Evolutionary conservation across 2,888 invertebrate genomes (phyloP).

Genomic region (Diaphora mendica): DNA sequence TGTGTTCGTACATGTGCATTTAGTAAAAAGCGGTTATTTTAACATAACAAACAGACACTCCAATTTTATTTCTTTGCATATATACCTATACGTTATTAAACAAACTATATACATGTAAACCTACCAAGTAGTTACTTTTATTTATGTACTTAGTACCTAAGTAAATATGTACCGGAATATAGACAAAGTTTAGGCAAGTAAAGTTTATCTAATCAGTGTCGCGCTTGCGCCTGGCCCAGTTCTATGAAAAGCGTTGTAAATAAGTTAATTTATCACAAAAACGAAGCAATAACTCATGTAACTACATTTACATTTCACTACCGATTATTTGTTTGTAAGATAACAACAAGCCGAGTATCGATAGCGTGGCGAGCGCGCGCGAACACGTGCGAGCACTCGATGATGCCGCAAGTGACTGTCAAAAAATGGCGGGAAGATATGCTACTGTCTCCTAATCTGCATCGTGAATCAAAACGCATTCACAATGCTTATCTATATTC

Average conservation of each 20-base stretch:
- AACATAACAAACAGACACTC: too few relatives aligned
- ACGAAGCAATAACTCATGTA: conserved; percentile 55
- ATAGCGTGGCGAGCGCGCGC: conserved; percentile 23
- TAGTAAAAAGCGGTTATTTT: too few relatives aligned
- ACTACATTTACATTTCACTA: conserved; percentile 51
- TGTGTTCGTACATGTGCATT: too few relatives aligned
- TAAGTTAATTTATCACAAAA: conserved; percentile 62
- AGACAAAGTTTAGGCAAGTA: conserved; percentile 10
- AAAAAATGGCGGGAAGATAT: conserved; percentile 65
- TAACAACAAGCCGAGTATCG: conserved; percentile 17
- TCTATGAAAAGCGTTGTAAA: conserved; percentile 45
- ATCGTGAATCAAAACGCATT: background rate
- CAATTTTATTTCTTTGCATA: too few relatives aligned
- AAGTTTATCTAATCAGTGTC: conserved; percentile 57
- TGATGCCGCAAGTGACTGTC: conserved; percentile 61
- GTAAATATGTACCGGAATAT: background rate
- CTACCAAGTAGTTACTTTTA: background rate
- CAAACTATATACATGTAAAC: background rate
- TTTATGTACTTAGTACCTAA: background rate
- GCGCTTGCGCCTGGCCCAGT: conserved; percentile 50
- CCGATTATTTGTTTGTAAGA: conserved; percentile 20
- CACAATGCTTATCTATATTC: background rate
- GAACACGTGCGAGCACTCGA: conserved; percentile 52
- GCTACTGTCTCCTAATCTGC: background rate
- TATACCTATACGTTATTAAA: background rate